A percentile compares a stretch with the other conserved stretches of the same genome.
phyloP scores from a whole-genome alignment of 2,888 invertebrate species.

The Oithona nana region DNA sequence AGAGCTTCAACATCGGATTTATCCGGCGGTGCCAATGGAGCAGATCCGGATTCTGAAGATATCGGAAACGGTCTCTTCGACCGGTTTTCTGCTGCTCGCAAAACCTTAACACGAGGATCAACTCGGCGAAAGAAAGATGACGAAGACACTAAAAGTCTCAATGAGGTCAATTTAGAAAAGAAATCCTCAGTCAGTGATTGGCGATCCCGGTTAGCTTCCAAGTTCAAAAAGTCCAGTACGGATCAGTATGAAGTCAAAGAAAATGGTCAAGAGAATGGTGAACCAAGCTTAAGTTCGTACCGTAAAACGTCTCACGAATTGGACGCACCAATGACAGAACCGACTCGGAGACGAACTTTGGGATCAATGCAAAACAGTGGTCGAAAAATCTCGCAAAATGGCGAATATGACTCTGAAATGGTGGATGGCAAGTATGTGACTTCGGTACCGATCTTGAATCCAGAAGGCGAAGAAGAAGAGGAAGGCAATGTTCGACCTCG shows the following conservation, averaged over 20 bases:
- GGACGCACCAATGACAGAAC: not conserved
- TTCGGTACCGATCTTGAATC: slow-evolving; percentile 16
- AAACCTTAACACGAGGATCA: slow-evolving; percentile 34
- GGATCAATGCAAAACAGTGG: too few species aligned
- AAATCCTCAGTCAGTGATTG: slow-evolving; percentile 10
- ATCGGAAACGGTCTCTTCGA: slow-evolving; percentile 52
- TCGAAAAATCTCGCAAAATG: not conserved
- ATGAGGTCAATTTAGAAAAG: slow-evolving; percentile 8
- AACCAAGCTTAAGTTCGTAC: not conserved
- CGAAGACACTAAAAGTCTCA: slow-evolving; percentile 12
- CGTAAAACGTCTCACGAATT: slow-evolving; percentile 5
- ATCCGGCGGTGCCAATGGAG: slow-evolving; percentile 13
- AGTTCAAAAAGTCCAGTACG: slow-evolving; percentile 4
- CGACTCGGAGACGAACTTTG: not conserved
- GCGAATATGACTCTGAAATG: slow-evolving; percentile 11
- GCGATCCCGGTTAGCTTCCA: slow-evolving; percentile 5
- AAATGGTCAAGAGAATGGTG: not conserved
- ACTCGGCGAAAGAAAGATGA: slow-evolving; percentile 3
- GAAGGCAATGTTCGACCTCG: slow-evolving; percentile 1
- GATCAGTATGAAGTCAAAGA: not conserved
- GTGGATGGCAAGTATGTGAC: slow-evolving; percentile 17
- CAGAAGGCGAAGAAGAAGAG: not conserved
- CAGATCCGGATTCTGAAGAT: slow-evolving; percentile 27
- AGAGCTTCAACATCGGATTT: slow-evolving; percentile 16
- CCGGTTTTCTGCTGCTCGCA: slow-evolving; percentile 55